phyloP scores from a whole-genome alignment of 2,888 invertebrate species.

The Scaptomyza parva region DNA sequence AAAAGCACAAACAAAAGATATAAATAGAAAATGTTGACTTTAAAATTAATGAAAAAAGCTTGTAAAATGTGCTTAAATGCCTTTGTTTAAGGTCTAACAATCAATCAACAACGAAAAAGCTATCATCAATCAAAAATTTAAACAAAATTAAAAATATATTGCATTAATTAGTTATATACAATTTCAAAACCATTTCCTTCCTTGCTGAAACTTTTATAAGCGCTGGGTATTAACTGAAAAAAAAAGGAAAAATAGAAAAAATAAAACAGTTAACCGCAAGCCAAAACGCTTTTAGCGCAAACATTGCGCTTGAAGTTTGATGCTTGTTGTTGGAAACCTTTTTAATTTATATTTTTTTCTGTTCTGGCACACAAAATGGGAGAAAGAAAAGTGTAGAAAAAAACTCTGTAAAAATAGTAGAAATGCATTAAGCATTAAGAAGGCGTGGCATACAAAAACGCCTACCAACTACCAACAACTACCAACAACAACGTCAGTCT shows the following conservation, averaged over 20 bases:
- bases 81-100: neutral
- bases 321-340: slow-evolving; percentile 41
- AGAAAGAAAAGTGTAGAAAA: slow-evolving; percentile 17
- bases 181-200: no score
- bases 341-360: slow-evolving; percentile 67
- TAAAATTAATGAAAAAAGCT: neutral
- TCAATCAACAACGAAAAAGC: neutral
- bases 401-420: slow-evolving; percentile 60
- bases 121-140: neutral
- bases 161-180: no score
- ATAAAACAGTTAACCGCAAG: slow-evolving; percentile 25
- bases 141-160: neutral
- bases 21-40: neutral
- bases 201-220: neutral
- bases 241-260: no score
- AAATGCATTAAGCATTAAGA: slow-evolving; percentile 66
- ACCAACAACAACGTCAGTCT: neutral
- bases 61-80: no score
- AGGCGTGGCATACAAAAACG: slow-evolving; percentile 35
- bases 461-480: neutral
- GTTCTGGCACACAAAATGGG: slow-evolving; percentile 3
- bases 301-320: slow-evolving; percentile 45
- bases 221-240: slow-evolving; percentile 40
- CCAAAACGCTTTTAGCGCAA: slow-evolving; percentile 43
- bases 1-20: no score